Evolutionary conservation across 2,888 invertebrate species (phyloP).

Genomic region (Campopleginae sp.): DNA sequence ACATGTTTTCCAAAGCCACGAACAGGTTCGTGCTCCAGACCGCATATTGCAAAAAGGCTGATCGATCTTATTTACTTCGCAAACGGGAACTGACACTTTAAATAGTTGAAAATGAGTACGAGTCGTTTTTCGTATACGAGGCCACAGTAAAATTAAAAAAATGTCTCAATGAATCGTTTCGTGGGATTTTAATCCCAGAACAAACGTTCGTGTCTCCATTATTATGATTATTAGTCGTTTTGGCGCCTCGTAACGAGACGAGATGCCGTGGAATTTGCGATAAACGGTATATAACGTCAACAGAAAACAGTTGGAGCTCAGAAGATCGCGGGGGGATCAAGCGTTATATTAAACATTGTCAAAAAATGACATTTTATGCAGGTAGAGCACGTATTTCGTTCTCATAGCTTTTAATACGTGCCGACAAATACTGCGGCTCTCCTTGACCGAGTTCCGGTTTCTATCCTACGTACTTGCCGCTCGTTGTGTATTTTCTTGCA

Average conservation of each 20-base stretch:
- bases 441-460: slow-evolving; percentile 62
- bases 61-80: background rate
- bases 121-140: background rate
- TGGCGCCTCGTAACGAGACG: background rate
- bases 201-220: background rate
- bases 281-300: background rate
- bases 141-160: background rate
- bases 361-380: slow-evolving; percentile 32
- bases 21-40: background rate
- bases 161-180: background rate
- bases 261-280: background rate
- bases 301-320: background rate
- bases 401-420: slow-evolving; percentile 47
- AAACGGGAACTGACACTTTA: background rate
- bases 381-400: slow-evolving; percentile 6
- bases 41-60: background rate
- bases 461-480: slow-evolving; percentile 12
- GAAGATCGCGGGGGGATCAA: background rate
- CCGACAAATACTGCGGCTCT: slow-evolving; percentile 65
- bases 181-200: background rate
- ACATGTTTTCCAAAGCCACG: background rate
- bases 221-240: background rate
- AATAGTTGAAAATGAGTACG: background rate
- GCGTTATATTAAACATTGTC: slow-evolving; percentile 26
- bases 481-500: slow-evolving; percentile 34